These are phyloP conservation scores for Zaprionus capensis DNA, from an alignment of 1,140 invertebrate species.

Conservation along the genomic window DNA sequence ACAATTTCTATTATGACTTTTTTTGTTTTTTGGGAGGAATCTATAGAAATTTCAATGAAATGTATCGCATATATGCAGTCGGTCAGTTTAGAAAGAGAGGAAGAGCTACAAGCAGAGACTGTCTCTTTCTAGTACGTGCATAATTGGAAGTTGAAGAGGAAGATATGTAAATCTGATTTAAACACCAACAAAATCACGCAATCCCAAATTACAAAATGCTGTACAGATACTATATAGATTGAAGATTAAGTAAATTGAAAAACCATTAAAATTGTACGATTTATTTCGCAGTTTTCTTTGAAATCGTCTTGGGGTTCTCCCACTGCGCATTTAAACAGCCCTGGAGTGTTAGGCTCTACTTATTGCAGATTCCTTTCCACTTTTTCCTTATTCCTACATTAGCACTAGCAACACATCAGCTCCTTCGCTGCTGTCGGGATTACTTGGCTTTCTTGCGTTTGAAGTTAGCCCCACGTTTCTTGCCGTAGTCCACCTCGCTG, in stretches of 20 bases:
- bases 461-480: conserved; percentile 31
- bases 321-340: not conserved
- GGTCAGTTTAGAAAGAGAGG: not conserved
- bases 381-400: not conserved
- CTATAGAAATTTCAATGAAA: not conserved
- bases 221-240: no score
- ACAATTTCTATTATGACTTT: not conserved
- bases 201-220: no score
- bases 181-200: no score
- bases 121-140: not conserved
- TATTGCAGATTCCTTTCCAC: not conserved
- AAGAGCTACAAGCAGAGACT: not conserved
- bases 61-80: not conserved
- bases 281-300: not conserved
- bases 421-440: not conserved
- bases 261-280: not conserved
- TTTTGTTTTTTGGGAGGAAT: not conserved
- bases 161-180: not conserved
- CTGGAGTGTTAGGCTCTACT: not conserved
- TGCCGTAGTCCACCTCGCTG: conserved; percentile 74
- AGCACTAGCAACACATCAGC: conserved; percentile 1
- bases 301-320: not conserved
- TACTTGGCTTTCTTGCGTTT: conserved; percentile 45
- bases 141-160: not conserved
- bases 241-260: no score